Percentiles rank a stretch among this genome's conserved stretches.
These are phyloP conservation scores for Turritopsis rubra DNA, from an alignment of 30 jellyfish, hydroid and myxozoan species.

Conservation along the genomic window DNA sequence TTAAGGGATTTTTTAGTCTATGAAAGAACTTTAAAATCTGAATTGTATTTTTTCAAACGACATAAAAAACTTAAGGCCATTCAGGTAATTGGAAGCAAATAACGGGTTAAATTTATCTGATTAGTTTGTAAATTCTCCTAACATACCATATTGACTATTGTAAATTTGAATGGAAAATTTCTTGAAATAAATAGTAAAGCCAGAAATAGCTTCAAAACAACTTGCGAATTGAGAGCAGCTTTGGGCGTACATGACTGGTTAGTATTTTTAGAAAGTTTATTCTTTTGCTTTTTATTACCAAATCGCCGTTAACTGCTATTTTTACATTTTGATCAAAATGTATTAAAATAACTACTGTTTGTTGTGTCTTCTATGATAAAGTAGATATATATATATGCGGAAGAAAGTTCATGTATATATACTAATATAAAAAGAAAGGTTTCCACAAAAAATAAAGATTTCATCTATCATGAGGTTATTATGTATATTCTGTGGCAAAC, in stretches of 20 bases:
- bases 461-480: background rate
- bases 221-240: conserved; percentile 86
- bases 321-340: conserved; percentile 21
- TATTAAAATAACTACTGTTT: conserved; percentile 19
- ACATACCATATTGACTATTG: conserved; percentile 14
- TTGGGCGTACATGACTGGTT: conserved; percentile 99
- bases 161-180: conserved; percentile 22
- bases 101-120: background rate
- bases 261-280: conserved; percentile 91
- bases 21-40: background rate
- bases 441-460: background rate
- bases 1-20: background rate
- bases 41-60: background rate
- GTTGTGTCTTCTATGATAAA: conserved; percentile 5
- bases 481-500: background rate
- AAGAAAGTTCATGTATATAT: background rate
- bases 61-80: background rate
- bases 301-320: conserved; percentile 35
- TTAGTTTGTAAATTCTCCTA: conserved; percentile 19
- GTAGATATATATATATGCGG: background rate
- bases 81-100: background rate
- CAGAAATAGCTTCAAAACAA: conserved; percentile 68
- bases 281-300: conserved; percentile 76
- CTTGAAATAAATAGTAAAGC: conserved; percentile 41
- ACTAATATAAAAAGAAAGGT: background rate